Base-by-base conservation (phyloP, 2,113 vertebrate genomes). In the Numida meleagris region DNA sequence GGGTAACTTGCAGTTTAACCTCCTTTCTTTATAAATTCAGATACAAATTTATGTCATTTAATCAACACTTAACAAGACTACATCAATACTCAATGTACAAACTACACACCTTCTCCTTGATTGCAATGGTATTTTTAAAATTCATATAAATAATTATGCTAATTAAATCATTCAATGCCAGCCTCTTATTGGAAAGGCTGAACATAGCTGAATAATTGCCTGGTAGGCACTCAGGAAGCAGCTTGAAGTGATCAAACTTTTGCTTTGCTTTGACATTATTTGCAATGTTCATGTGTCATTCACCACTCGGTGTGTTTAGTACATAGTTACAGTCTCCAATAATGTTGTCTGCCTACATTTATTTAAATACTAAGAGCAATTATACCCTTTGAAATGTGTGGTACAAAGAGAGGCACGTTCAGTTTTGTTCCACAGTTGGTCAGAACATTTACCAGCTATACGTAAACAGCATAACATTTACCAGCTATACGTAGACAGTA, bases 71-170 rank as follows among this genome's bases (percentile, higher is more conserved):
- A 93, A 91, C 91, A 96, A 82, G 94, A 93, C 95, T 96, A 84
- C 45, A 90, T 96, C 96, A 97, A 97, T 95, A 96, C 38, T 63
- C 94, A 92, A 89, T 90, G 86, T 96, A 96, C 94, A 97, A 83
- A 78, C 81, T 92, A 80, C 75, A n/a, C 77, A 95, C 86, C 80
- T 93, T 95, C 67, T 92, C 95, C 91, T 96, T 97, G 97, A 98
- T 96, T 98, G 89, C 96, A 45, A 63, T 97, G 96, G 78, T 97
- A 97, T 97, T 97, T 98, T 97, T 90, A 96, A 98, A 94, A 91
- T 95, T 96, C 42, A 70, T 96, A 97, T 94, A 89, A 96, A 97
- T 96, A 97, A 97, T 98, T 98, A 97, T 93, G 94, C 94, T 98
- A 97, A 98, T 98, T 97, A 97, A 98, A 96, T 94, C 67, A 95